Percentiles rank a stretch among this genome's conserved stretches.
phyloP scores from a whole-genome alignment of 2,113 vertebrate species.

The Origma solitaria region DNA sequence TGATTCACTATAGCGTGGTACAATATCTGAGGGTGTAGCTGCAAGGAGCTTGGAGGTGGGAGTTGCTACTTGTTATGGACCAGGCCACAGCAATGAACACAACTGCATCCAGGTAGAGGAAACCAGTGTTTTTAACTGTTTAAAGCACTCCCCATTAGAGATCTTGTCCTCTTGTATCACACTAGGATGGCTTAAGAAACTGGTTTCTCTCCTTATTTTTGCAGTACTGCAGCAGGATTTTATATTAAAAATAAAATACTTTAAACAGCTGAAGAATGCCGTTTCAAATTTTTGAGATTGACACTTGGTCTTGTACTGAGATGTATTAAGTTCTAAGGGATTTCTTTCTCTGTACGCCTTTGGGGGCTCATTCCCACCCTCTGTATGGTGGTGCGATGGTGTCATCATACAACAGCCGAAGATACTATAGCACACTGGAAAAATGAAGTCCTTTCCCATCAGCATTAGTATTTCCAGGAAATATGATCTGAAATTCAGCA shows the following conservation, averaged over 20 bases:
- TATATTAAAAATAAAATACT: not conserved
- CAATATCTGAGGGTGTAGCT: not conserved
- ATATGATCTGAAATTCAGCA: not conserved
- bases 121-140: not conserved
- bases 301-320: not conserved
- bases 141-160: not conserved
- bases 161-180: not conserved
- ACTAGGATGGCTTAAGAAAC: not conserved
- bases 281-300: not conserved
- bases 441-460: not conserved
- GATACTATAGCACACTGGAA: not conserved
- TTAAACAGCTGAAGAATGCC: not conserved
- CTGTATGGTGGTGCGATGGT: fast-evolving
- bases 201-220: not conserved
- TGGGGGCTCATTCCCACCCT: not conserved
- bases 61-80: not conserved
- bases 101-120: not conserved
- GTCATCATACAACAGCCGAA: not conserved
- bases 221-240: not conserved
- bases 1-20: not conserved
- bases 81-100: not conserved
- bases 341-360: not conserved
- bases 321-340: not conserved
- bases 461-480: not conserved
- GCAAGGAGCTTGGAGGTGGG: not conserved